These are phyloP conservation scores for Molorchus minor DNA, from an alignment of 2,888 invertebrate genomes.

Conservation along the genomic window DNA sequence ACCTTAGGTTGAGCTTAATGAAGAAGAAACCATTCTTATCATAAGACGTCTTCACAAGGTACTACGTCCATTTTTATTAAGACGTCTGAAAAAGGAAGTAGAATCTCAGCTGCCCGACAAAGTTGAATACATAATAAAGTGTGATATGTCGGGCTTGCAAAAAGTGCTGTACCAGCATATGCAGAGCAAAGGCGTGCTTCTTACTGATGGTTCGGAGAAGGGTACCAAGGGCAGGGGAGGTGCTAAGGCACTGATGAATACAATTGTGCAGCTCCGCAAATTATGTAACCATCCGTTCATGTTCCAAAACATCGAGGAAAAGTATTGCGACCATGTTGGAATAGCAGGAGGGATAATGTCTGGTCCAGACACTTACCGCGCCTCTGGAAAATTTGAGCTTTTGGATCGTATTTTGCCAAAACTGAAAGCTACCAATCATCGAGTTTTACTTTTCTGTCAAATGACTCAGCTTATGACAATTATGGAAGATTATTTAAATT, in stretches of 20 bases:
- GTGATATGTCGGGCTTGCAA: conserved; percentile 98
- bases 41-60: conserved; percentile 99
- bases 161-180: conserved; percentile 95
- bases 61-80: conserved; percentile 93
- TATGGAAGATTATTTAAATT: conserved; percentile 96
- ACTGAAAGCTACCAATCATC: conserved; percentile 87
- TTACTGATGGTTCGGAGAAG: conserved; percentile 96
- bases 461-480: conserved; percentile 99
- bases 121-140: conserved; percentile 98
- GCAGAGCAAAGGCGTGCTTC: conserved; percentile 94
- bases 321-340: conserved; percentile 92
- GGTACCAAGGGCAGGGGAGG: conserved; percentile 92
- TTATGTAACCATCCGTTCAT: conserved; percentile 99
- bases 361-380: conserved; percentile 91
- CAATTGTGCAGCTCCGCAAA: conserved; percentile 97
- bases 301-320: conserved; percentile 98
- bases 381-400: conserved; percentile 97
- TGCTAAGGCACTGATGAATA: conserved; percentile 97
- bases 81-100: conserved; percentile 98
- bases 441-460: conserved; percentile 98
- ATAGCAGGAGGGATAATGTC: conserved; percentile 78
- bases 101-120: conserved; percentile 99
- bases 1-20: conserved; percentile 90
- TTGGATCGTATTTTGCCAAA: conserved; percentile 97
- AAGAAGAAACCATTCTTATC: conserved; percentile 99